phyloP scores from a whole-genome alignment of 2,888 invertebrate genomes.

The Tachina grossa region DNA sequence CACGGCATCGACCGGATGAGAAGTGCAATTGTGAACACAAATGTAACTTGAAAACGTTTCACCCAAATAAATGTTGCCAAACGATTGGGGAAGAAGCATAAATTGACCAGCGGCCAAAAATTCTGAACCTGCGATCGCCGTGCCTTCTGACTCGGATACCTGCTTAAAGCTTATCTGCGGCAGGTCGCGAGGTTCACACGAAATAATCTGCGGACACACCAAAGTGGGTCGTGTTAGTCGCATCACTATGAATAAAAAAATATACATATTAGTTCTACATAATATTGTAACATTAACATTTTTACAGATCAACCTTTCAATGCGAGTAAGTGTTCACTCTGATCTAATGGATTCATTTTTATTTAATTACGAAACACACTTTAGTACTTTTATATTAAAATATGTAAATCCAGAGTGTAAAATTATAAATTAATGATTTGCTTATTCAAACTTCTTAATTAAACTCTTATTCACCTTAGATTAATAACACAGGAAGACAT shows the following conservation, averaged over 20 bases:
- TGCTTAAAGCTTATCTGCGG: slow-evolving; percentile 90
- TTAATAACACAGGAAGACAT: neutral
- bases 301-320: slow-evolving; percentile 78
- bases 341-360: slow-evolving; percentile 77
- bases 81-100: slow-evolving; percentile 96
- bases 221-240: slow-evolving; percentile 95
- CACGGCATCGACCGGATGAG: slow-evolving; percentile 85
- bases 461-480: neutral
- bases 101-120: slow-evolving; percentile 91
- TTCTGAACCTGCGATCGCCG: slow-evolving; percentile 91
- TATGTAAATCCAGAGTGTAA: neutral
- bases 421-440: neutral
- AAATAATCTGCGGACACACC: slow-evolving; percentile 90
- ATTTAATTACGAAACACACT: neutral
- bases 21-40: slow-evolving; percentile 97
- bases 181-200: slow-evolving; percentile 93
- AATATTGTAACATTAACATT: neutral
- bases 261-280: neutral
- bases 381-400: neutral
- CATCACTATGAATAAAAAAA: slow-evolving; percentile 87
- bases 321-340: slow-evolving; percentile 80
- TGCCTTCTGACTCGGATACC: slow-evolving; percentile 91
- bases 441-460: slow-evolving; percentile 6
- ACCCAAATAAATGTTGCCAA: slow-evolving; percentile 97
- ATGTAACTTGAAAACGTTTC: slow-evolving; percentile 99